Evolutionary conservation across 1,140 invertebrate species (phyloP).

Genomic region (Theocolax elegans): DNA sequence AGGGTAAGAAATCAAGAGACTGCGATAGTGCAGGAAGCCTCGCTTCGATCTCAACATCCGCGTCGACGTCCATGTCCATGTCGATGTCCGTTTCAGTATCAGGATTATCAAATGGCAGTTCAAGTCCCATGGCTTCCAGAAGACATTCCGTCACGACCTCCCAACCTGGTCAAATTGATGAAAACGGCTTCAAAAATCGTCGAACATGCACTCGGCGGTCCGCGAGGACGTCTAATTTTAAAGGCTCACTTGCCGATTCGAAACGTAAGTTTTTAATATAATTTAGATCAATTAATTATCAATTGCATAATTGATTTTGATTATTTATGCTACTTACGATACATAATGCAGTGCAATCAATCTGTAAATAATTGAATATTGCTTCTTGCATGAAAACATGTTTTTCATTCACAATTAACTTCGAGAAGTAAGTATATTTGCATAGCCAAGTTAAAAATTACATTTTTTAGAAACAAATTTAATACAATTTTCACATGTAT

Average conservation of each 20-base stretch:
- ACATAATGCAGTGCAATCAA: no score
- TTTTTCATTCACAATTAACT: no score
- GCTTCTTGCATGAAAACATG: no score
- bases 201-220: constrained; percentile 80
- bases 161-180: constrained; percentile 72
- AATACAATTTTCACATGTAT: no score
- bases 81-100: constrained; percentile 82
- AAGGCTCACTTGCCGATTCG: constrained; percentile 66
- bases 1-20: constrained; percentile 56
- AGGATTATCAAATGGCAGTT: constrained; percentile 80
- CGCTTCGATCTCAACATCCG: constrained; percentile 71
- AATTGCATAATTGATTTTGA: no score
- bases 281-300: no score
- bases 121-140: constrained; percentile 80
- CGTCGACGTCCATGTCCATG: constrained; percentile 84
- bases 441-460: no score
- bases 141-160: constrained; percentile 83
- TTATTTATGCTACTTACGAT: no score
- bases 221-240: constrained; percentile 75
- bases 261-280: constrained; percentile 43
- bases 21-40: constrained; percentile 68
- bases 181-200: constrained; percentile 78
- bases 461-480: no score
- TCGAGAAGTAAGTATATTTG: no score
- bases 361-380: no score